phyloP scores from a whole-genome alignment of 2,113 vertebrate species.

The Mionectes macconnelli region DNA sequence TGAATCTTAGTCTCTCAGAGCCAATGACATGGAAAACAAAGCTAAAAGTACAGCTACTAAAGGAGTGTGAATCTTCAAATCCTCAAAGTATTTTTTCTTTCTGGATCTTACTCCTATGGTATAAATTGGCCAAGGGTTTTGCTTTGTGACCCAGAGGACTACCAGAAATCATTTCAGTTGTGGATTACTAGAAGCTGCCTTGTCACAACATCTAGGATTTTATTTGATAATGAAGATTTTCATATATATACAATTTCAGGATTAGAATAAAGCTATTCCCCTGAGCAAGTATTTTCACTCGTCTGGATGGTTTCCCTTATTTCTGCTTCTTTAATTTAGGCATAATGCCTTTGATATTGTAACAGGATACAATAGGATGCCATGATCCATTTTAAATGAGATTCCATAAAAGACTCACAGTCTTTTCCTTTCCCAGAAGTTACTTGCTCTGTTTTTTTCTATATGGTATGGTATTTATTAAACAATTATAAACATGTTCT shows the following conservation, averaged over 20 bases:
- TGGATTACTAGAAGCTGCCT: neutral
- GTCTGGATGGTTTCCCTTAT: neutral
- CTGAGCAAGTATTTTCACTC: neutral
- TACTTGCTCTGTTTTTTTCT: neutral
- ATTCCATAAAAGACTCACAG: neutral
- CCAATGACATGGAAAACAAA: constrained; percentile 63
- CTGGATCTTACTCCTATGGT: neutral
- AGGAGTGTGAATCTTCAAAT: constrained; percentile 7
- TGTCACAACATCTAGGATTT: neutral
- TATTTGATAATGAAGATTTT: constrained; percentile 42
- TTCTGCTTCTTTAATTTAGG: neutral
- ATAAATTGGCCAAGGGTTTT: neutral
- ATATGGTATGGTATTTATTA: neutral
- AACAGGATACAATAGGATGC: neutral
- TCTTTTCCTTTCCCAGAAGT: constrained; percentile 44
- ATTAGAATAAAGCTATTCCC: constrained; percentile 32
- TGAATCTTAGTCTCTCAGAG: constrained; percentile 35
- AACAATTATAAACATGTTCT: constrained; percentile 47
- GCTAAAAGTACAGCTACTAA: constrained; percentile 19
- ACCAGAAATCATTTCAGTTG: neutral
- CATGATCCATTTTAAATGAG: constrained; percentile 37
- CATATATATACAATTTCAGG: neutral
- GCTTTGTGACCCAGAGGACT: neutral
- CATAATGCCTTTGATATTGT: constrained; percentile 28
- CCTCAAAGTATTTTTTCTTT: neutral